These are phyloP conservation scores for Saturnia pavonia DNA, from an alignment of 2,888 invertebrate species.

Conservation along the genomic window DNA sequence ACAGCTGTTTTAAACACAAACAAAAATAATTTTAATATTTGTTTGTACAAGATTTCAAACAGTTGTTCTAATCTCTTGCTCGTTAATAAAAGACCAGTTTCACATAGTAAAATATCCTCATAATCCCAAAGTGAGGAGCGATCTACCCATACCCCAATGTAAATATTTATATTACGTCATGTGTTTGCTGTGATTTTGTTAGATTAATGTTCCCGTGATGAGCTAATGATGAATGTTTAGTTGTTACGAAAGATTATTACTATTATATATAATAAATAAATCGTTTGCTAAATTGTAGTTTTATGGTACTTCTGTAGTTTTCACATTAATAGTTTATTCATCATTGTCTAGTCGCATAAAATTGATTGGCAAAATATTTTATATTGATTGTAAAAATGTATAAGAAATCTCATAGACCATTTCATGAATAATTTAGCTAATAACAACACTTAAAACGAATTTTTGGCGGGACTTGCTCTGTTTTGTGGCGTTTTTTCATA, in stretches of 20 bases:
- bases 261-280: not conserved
- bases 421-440: too few species aligned
- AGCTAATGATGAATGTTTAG: constrained; percentile 10
- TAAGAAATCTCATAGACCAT: too few species aligned
- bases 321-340: too few species aligned
- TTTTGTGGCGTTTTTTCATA: too few species aligned
- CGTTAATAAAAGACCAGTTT: constrained; percentile 43
- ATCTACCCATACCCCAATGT: constrained; percentile 48
- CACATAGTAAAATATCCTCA: constrained; percentile 67
- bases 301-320: not conserved
- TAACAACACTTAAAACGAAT: too few species aligned
- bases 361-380: too few species aligned
- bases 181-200: constrained; percentile 51
- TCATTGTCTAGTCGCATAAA: too few species aligned
- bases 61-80: constrained; percentile 23
- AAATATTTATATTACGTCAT: constrained; percentile 74
- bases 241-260: not conserved
- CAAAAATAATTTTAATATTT: constrained; percentile 27
- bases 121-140: constrained; percentile 49
- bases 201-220: constrained; percentile 29
- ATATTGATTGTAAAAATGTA: too few species aligned
- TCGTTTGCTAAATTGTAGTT: not conserved
- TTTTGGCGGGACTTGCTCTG: too few species aligned
- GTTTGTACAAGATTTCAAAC: constrained; percentile 28
- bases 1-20: constrained; percentile 1